Percentiles rank a stretch among this genome's conserved stretches.
phyloP scores from a whole-genome alignment of 2,888 invertebrate genomes.

The Isotomurus palustris region DNA sequence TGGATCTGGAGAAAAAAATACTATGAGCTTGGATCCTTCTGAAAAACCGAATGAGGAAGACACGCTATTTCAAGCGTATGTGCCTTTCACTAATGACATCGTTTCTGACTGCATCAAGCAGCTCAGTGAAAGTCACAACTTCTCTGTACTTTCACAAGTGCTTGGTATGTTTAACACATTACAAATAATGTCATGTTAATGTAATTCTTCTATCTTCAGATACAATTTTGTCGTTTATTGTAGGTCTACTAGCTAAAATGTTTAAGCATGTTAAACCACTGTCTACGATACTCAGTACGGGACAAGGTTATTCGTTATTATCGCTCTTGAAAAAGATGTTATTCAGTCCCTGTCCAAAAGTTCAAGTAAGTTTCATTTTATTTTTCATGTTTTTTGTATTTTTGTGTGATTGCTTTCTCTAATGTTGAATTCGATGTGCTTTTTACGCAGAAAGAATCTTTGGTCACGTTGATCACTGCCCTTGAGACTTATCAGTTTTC shows the following conservation, averaged over 20 bases:
- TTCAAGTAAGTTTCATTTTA: too few relatives aligned
- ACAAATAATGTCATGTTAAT: too few relatives aligned
- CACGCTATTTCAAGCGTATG: not conserved
- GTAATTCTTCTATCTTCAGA: too few relatives aligned
- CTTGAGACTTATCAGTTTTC: not conserved
- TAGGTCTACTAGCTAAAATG: not conserved
- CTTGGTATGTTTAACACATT: not conserved
- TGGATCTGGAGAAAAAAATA: too few relatives aligned
- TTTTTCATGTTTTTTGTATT: too few relatives aligned
- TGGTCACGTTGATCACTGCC: not conserved
- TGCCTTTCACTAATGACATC: not conserved
- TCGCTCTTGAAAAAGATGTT: constrained; percentile 5
- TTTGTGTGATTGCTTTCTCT: not conserved
- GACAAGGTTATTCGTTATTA: not conserved
- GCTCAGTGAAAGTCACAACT: not conserved
- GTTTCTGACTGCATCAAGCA: not conserved
- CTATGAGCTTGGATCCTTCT: too few relatives aligned
- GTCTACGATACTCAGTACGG: not conserved
- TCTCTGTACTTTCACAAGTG: not conserved
- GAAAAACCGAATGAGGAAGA: not conserved
- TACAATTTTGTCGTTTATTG: not conserved
- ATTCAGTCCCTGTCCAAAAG: not conserved
- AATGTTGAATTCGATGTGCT: not conserved
- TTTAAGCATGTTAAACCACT: not conserved
- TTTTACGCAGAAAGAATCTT: not conserved